Evolutionary conservation across 35 echinoderm and acorn worm species (phyloP), one percentile per base, ranked within the genome.

Genomic region (Heliocidaris tuberculata): DNA sequence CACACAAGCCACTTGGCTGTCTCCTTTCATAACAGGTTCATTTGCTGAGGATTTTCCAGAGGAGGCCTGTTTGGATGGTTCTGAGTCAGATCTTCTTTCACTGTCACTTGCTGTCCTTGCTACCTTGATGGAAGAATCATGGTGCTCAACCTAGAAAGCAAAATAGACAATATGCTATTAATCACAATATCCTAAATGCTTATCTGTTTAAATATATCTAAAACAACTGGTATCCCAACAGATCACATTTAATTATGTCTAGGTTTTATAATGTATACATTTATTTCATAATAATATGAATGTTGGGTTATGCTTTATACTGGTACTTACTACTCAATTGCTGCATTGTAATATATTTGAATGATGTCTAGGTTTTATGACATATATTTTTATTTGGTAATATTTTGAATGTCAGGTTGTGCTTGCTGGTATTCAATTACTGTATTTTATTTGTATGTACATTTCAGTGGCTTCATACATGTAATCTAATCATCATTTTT

Each of bases 81-180:
- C 87, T 2, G 31, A 15, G 47, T 48, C 47, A 32, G 5, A 5
- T 13, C 87, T 89, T 32, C 31, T 30, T 13, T 47, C 87, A 19
- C 87, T 89, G 19, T 89, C 47, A 48, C 87, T 89, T 4, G 87
- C 87, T 89, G 87, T 89, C 87, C 31, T 89, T 89, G 87, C 87
- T 47, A 89, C 47, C 87, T 89, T 89, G 31, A 89, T 32, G 24
- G 87, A 31, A 31, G 87, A n/a, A 16, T 89, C 87, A 32, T 32
- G 47, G 24, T 89, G 12, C 87, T 89, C 87, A 89, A 32, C 24
- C 87, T 89, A 48, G 31, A 47, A 89, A 17, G 31, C 3, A 89
- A 89, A 89, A 27, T 1, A 78, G 27, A 6, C 65, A 27, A 78
- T 78, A 78, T 78, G 5, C 65, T 78, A 78, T 78, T 21, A 78